Conservation (phyloP, 2,797 vertebrate genomes). For the Sternotherus odoratus region DNA sequence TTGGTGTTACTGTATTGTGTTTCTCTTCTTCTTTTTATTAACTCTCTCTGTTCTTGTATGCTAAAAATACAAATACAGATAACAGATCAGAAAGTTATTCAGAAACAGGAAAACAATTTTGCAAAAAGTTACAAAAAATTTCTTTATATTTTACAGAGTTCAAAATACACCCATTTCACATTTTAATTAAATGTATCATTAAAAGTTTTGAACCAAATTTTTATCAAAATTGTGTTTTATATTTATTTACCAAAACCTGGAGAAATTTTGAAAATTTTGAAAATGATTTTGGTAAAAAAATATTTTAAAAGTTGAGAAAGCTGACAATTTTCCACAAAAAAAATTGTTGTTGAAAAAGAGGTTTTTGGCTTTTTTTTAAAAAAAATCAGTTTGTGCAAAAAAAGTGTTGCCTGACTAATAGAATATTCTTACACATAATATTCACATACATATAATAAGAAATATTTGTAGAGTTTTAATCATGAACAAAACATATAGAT, state of each 20-base stretch:
- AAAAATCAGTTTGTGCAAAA: background rate
- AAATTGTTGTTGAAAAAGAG: background rate
- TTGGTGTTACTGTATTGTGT: background rate
- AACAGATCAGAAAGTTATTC: background rate
- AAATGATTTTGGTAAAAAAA: background rate
- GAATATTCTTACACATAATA: background rate
- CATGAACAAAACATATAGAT: background rate
- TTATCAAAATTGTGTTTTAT: background rate
- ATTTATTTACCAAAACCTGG: background rate
- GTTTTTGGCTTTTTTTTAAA: background rate
- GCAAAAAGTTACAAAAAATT: constrained; percentile 7
- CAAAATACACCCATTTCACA: background rate
- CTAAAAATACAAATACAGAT: background rate
- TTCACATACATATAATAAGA: background rate
- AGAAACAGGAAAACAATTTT: background rate
- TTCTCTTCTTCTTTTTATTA: background rate
- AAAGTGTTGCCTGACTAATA: background rate
- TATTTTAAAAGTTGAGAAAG: constrained; percentile 9
- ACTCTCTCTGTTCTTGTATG: background rate
- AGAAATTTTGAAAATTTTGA: constrained; percentile 7
- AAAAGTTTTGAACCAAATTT: background rate
- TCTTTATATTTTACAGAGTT: background rate
- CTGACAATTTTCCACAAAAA: background rate
- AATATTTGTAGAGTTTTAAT: background rate
- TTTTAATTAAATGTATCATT: background rate